Base-by-base conservation (phyloP, 2,113 vertebrate genomes). In the Pavo muticus region DNA sequence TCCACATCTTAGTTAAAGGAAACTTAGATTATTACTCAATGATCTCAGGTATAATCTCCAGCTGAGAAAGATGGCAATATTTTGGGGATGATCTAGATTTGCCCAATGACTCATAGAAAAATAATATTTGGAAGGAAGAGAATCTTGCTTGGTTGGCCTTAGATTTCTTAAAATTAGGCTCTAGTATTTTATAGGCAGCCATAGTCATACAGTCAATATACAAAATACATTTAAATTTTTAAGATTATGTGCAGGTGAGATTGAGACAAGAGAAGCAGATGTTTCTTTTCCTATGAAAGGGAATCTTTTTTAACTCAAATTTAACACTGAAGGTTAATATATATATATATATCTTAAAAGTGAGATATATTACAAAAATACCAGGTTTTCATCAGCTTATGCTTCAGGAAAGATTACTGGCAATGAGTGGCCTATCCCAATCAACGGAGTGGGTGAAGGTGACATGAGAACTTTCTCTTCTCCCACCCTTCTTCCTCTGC, bases 1-100 rank as follows among this genome's bases (percentile, higher is more conserved):
- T 87, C 68, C 48, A 39, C 9, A 73, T 20, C 57, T 92, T 88
- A 65, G 69, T 92, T 67, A 37, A 77, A 87, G 86, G 87, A 94
- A 79, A 81, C 23, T 94, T 95, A 97, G 95, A 74, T 91, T 95
- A 96, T 95, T 95, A 95, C 80, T 94, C 77, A 93, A 64, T 90
- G 93, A 93, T 77, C 9, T 2, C 70, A 37, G 42, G 39, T 60
- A 85, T 93, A 91, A 95, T 90, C 88, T 93, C 91, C 70, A 87
- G 57, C 81, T 86, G 72, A 80, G 92, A 97, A 97, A 94, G 84
- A 90, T 56, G 27, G 68, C 59, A 94, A 90, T 59, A 70, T 95
- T 89, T 23, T 94, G 67, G 88, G 82, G 91, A 78, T 95, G 96
- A 97, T 94, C 81, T 73, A 96, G 59, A 75, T 71, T 88, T 93